Percentiles rank a stretch among this genome's conserved stretches.
These are phyloP conservation scores for Dermochelys coriacea DNA, from an alignment of 2,797 vertebrate genomes.

Conservation along the genomic window DNA sequence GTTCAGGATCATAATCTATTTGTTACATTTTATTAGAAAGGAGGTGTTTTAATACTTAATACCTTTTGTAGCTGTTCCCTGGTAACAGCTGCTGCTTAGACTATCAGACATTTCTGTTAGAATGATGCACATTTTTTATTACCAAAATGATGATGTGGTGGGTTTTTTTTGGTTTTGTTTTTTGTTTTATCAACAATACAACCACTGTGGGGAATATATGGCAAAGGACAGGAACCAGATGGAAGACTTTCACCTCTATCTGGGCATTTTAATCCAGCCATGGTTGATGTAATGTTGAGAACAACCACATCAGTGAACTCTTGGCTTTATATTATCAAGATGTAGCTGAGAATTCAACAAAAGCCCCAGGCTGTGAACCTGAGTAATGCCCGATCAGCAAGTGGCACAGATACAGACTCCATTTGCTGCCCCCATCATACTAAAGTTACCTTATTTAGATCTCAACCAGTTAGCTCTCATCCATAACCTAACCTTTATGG, in stretches of 20 bases:
- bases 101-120: slow-evolving; percentile 48
- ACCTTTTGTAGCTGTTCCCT: slow-evolving; percentile 47
- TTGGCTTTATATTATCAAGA: background rate
- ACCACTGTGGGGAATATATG: background rate
- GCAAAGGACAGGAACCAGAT: background rate
- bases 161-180: background rate
- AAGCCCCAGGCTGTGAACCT: background rate
- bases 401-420: background rate
- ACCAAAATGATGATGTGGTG: background rate
- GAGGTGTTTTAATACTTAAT: slow-evolving; percentile 20
- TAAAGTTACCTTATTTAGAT: background rate
- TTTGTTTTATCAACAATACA: background rate
- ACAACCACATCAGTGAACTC: background rate
- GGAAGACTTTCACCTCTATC: fast-evolving
- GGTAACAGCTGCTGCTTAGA: slow-evolving; percentile 60
- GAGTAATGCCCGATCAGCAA: background rate
- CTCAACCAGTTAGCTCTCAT: background rate
- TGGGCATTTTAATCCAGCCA: background rate
- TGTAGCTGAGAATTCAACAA: background rate
- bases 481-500: background rate
- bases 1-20: slow-evolving; percentile 56
- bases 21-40: slow-evolving; percentile 55
- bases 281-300: background rate
- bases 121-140: slow-evolving; percentile 54
- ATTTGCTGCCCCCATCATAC: fast-evolving